phyloP scores from a whole-genome alignment of 2,888 invertebrate species.

The Cosmorhoe ocellata region DNA sequence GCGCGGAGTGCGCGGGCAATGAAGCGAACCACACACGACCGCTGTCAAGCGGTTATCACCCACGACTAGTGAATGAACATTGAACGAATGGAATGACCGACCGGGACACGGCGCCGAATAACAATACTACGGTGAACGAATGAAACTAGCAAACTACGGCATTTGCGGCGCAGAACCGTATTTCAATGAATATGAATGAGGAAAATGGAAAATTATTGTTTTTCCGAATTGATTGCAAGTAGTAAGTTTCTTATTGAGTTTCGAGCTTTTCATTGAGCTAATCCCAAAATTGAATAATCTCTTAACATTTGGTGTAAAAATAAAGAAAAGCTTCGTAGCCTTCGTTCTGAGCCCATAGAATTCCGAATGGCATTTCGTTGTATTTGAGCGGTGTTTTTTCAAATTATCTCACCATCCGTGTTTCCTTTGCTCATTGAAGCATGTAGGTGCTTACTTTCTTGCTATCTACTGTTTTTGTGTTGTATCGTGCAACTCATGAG shows the following conservation, averaged over 20 bases:
- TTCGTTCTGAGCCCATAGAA: too few relatives aligned
- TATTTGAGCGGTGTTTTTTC: constrained; percentile 25
- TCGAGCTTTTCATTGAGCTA: too few relatives aligned
- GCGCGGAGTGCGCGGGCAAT: constrained; percentile 55
- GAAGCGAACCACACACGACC: constrained; percentile 45
- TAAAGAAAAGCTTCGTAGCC: too few relatives aligned
- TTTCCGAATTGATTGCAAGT: not conserved
- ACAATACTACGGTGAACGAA: constrained; percentile 31
- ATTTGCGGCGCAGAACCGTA: constrained; percentile 26
- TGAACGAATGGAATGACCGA: constrained; percentile 56
- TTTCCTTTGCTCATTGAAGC: constrained; percentile 48
- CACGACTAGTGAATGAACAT: constrained; percentile 64
- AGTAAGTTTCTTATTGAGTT: not conserved
- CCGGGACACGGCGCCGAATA: constrained; percentile 39
- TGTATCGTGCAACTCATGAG: constrained; percentile 29
- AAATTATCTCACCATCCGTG: constrained; percentile 34
- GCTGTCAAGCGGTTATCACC: constrained; percentile 59
- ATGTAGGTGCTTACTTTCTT: constrained; percentile 28
- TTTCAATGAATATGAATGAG: constrained; percentile 26
- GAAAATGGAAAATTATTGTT: constrained; percentile 27
- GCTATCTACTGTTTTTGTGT: constrained; percentile 31
- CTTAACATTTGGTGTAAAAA: too few relatives aligned
- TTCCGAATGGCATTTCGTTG: constrained; percentile 18
- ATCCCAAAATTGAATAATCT: not conserved
- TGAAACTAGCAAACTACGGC: constrained; percentile 40